These are phyloP conservation scores for Micropoecilia bifurca DNA, from an alignment of 2,797 vertebrate species.

Conservation along the genomic window DNA sequence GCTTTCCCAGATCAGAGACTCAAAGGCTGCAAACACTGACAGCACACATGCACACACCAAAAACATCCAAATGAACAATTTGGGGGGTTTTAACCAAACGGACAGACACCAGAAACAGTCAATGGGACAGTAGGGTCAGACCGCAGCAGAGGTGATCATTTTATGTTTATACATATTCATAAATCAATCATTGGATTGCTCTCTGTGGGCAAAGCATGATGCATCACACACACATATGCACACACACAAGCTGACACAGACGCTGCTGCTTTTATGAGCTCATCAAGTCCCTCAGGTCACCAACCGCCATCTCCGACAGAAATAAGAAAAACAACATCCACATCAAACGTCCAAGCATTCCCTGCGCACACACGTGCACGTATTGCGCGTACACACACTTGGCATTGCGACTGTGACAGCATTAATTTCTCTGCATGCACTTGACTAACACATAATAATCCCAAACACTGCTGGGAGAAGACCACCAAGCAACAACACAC, in stretches of 20 bases:
- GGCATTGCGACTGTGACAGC: slow-evolving; percentile 69
- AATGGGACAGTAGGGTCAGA: slow-evolving; percentile 46
- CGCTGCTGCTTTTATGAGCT: slow-evolving; percentile 73
- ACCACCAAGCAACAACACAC: slow-evolving; percentile 69
- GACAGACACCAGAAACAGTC: slow-evolving; percentile 42
- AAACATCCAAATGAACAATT: slow-evolving; percentile 13
- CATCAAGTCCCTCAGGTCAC: slow-evolving; percentile 80
- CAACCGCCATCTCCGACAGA: slow-evolving; percentile 73
- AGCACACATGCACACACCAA: slow-evolving; percentile 39
- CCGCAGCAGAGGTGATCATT: slow-evolving; percentile 57
- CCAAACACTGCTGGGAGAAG: slow-evolving; percentile 72
- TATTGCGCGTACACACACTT: slow-evolving; percentile 48
- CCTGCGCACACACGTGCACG: slow-evolving; percentile 35
- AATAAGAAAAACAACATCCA: slow-evolving; percentile 65
- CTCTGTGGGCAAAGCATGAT: slow-evolving; percentile 33
- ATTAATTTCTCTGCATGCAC: slow-evolving; percentile 83
- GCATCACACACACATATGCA: slow-evolving; percentile 27
- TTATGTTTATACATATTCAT: slow-evolving; percentile 63
- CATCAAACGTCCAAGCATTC: slow-evolving; percentile 75
- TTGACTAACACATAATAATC: slow-evolving; percentile 82
- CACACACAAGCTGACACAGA: slow-evolving; percentile 26
- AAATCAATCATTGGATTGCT: slow-evolving; percentile 60
- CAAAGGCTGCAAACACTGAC: slow-evolving; percentile 57
- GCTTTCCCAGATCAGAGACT: slow-evolving; percentile 71
- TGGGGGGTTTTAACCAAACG: slow-evolving; percentile 36